These are phyloP conservation scores for Tokudaia tokunoshimensis DNA, from an alignment of 2,797 vertebrate genomes.

Conservation along the genomic window DNA sequence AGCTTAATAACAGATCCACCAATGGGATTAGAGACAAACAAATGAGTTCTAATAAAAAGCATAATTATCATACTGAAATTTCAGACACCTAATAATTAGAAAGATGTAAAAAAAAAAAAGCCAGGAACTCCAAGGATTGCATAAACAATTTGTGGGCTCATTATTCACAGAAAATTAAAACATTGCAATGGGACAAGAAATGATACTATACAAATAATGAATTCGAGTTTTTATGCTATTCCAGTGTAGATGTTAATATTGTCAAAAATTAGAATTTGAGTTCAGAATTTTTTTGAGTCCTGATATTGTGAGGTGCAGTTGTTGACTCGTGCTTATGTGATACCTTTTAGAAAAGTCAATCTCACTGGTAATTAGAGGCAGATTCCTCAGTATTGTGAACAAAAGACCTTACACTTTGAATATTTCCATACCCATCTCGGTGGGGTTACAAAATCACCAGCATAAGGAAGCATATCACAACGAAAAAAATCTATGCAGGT, in stretches of 20 bases:
- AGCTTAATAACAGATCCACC: slow-evolving; percentile 27
- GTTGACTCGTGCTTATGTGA: slow-evolving; percentile 42
- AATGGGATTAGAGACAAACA: slow-evolving; percentile 31
- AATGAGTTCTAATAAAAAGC: slow-evolving; percentile 50
- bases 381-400: not conserved
- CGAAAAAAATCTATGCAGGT: not conserved
- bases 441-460: not conserved
- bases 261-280: slow-evolving; percentile 10
- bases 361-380: not conserved
- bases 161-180: slow-evolving; percentile 43
- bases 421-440: not conserved
- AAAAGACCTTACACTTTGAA: not conserved
- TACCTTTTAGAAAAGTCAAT: not conserved
- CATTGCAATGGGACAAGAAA: not conserved
- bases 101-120: slow-evolving; percentile 23
- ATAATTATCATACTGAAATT: slow-evolving; percentile 62
- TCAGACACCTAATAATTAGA: slow-evolving; percentile 43
- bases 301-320: not conserved
- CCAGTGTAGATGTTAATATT: not conserved
- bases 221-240: not conserved
- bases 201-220: slow-evolving; percentile 21
- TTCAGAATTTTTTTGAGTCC: slow-evolving; percentile 1
- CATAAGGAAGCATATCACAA: not conserved
- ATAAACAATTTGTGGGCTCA: not conserved
- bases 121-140: not conserved